A percentile compares a stretch with the other conserved stretches of the same genome.
phyloP scores from a whole-genome alignment of 2,888 invertebrate genomes.

The Prosapia bicincta region DNA sequence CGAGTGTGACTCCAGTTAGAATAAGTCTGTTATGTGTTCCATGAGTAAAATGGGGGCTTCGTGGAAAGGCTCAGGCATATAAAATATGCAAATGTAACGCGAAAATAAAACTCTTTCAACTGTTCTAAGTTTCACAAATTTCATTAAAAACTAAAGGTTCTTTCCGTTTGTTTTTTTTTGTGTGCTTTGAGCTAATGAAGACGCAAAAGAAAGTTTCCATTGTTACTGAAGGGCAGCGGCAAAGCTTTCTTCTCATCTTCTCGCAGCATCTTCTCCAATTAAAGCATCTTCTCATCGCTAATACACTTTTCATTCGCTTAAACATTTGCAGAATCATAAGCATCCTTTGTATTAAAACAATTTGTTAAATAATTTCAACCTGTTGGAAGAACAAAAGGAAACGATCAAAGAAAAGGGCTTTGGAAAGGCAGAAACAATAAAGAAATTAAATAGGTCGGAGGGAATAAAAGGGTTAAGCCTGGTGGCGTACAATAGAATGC shows the following conservation, averaged over 20 bases:
- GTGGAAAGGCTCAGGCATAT: too few species aligned
- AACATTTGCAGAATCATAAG: neutral
- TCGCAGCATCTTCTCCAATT: neutral
- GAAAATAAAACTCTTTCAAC: neutral
- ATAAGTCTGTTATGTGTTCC: neutral
- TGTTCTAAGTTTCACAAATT: neutral
- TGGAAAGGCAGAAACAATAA: neutral
- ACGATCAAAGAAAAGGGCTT: neutral
- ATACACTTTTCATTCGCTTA: neutral
- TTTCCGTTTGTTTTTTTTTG: neutral
- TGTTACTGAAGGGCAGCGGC: neutral
- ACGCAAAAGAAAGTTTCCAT: neutral
- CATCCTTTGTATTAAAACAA: neutral
- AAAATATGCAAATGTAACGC: neutral
- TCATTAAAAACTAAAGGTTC: neutral
- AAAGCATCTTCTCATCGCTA: neutral
- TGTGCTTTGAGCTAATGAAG: neutral
- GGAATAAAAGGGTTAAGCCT: neutral
- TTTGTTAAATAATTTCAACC: slow-evolving; percentile 2
- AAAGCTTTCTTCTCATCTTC: neutral
- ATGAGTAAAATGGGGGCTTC: neutral
- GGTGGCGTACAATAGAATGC: neutral
- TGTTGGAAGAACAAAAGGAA: neutral
- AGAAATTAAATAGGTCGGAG: neutral
- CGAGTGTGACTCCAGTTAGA: neutral